Evolutionary conservation across 2,888 invertebrate species (phyloP).

Genomic region (Aphodius sticticus): DNA sequence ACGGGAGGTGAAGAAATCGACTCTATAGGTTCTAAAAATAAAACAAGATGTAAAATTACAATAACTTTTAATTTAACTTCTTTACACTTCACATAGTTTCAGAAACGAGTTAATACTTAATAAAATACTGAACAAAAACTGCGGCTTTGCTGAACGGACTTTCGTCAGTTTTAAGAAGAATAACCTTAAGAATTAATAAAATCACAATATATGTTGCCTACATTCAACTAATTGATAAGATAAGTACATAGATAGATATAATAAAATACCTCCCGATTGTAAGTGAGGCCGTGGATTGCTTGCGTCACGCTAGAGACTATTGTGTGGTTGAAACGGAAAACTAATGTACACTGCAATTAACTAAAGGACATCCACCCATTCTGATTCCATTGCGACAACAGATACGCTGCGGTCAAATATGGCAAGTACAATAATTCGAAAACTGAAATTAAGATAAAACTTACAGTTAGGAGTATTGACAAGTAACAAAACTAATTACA

Average conservation of each 20-base stretch:
- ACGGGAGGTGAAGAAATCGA: too few relatives aligned
- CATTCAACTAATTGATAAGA: neutral
- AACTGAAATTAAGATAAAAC: conserved; percentile 7
- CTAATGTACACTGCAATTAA: neutral
- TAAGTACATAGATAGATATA: conserved; percentile 9
- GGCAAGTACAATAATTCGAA: neutral
- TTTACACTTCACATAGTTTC: conserved; percentile 25
- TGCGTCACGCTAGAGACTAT: neutral
- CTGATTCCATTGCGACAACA: neutral
- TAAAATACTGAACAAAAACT: conserved; percentile 19
- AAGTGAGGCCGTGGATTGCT: neutral
- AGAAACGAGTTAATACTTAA: conserved; percentile 5
- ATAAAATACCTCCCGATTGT: neutral
- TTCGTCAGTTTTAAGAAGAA: too few relatives aligned
- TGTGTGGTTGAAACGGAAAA: neutral
- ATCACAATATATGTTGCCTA: neutral
- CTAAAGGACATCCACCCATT: neutral
- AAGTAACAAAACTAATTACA: neutral
- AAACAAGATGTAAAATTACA: conserved; percentile 29
- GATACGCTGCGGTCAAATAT: neutral
- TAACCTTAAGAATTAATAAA: conserved; percentile 9
- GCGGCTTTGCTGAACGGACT: neutral
- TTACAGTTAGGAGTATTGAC: conserved; percentile 9
- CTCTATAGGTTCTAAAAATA: neutral
- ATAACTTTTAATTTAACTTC: conserved; percentile 35